These are phyloP conservation scores for Alaudala cheleensis DNA, from an alignment of 2,113 vertebrate species.

Conservation along the genomic window DNA sequence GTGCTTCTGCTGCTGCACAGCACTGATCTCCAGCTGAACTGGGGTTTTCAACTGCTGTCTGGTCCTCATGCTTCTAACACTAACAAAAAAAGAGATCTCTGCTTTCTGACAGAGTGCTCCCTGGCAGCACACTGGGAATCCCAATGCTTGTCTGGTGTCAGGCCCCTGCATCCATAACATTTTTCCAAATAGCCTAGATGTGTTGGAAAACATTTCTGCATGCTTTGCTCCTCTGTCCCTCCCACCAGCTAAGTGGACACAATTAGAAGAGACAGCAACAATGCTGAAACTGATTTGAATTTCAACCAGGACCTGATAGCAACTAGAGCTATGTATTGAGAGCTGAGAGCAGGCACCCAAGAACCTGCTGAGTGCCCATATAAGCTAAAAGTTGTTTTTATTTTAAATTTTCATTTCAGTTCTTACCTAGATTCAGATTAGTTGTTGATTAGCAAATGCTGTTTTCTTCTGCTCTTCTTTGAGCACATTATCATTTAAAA, in stretches of 20 bases:
- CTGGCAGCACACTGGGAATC: not conserved
- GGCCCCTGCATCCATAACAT: rapidly evolving
- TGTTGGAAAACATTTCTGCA: not conserved
- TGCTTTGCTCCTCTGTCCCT: conserved; percentile 2
- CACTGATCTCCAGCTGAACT: not conserved
- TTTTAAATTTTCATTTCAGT: not conserved
- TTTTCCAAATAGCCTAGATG: not conserved
- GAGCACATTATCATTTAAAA: not conserved
- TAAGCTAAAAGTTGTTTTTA: not conserved
- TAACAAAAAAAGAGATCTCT: not conserved
- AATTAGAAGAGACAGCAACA: conserved; percentile 18
- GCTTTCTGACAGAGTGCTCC: not conserved
- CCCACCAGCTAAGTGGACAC: not conserved
- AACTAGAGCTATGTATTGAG: not conserved
- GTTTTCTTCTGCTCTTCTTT: not conserved
- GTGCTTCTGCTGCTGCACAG: not conserved
- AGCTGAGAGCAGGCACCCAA: not conserved
- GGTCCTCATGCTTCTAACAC: not conserved
- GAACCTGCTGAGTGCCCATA: not conserved
- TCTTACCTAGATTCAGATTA: not conserved
- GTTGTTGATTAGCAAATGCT: not conserved
- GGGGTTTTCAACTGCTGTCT: not conserved
- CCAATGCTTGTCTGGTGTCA: not conserved
- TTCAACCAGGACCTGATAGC: not conserved
- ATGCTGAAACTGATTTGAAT: conserved; percentile 33